A percentile compares a stretch with the other conserved stretches of the same genome.
phyloP scores from a whole-genome alignment of 2,113 vertebrate species.

The Limanda limanda region DNA sequence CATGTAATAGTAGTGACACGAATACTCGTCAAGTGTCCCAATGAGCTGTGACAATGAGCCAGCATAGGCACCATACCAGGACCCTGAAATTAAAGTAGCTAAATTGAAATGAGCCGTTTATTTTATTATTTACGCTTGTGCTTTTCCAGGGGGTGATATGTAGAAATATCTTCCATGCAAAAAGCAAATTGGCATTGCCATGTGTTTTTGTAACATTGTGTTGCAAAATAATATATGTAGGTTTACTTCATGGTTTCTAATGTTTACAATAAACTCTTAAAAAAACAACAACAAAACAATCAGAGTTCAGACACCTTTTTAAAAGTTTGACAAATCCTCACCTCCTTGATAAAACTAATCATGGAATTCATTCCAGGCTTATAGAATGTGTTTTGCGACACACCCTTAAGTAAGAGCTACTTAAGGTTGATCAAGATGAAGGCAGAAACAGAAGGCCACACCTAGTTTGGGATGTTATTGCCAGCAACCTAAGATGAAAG shows the following conservation, averaged over 20 bases:
- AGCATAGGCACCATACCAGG: too few relatives aligned
- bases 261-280: too few relatives aligned
- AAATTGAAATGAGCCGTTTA: neutral
- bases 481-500: slow-evolving; percentile 9
- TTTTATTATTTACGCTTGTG: neutral
- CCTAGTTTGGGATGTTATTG: slow-evolving; percentile 9
- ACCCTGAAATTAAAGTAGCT: neutral
- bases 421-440: slow-evolving; percentile 2
- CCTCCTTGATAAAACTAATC: neutral
- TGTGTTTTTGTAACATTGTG: too few relatives aligned
- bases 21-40: too few relatives aligned
- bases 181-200: too few relatives aligned
- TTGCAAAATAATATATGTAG: too few relatives aligned
- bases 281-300: neutral
- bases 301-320: neutral
- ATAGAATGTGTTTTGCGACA: neutral
- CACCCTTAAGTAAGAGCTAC: slow-evolving; percentile 2
- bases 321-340: too few relatives aligned
- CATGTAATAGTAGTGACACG: neutral
- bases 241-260: too few relatives aligned
- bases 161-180: too few relatives aligned
- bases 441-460: slow-evolving; percentile 11
- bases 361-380: neutral
- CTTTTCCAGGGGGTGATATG: too few relatives aligned
- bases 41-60: too few relatives aligned